Percentiles rank a stretch among this genome's conserved stretches.
Conservation (phyloP, 2,888 invertebrate genomes). For the Acronicta leporina region DNA sequence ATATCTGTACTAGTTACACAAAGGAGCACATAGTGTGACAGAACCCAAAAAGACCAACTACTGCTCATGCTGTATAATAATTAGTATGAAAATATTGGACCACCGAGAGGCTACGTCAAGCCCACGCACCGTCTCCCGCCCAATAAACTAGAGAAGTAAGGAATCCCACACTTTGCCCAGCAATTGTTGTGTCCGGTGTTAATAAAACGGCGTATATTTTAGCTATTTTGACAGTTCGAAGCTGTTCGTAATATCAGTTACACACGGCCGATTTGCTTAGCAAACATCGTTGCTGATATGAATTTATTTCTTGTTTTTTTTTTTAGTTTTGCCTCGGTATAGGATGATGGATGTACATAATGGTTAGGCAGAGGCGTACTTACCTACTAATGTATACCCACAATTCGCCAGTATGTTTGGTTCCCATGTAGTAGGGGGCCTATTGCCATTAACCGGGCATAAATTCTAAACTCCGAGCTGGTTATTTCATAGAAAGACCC, state of each 20-base stretch:
- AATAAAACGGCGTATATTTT: slow-evolving; percentile 87
- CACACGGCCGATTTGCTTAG: slow-evolving; percentile 60
- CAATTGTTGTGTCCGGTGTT: slow-evolving; percentile 85
- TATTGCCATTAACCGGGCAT: no score
- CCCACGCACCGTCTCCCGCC: slow-evolving; percentile 77
- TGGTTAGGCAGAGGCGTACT: no score
- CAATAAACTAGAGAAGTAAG: slow-evolving; percentile 83
- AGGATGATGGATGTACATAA: no score
- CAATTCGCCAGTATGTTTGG: no score
- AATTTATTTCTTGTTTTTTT: no score
- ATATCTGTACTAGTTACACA: not conserved
- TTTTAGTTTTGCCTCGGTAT: no score
- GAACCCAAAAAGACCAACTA: slow-evolving; percentile 27
- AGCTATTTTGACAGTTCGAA: slow-evolving; percentile 87
- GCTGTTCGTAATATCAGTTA: slow-evolving; percentile 77
- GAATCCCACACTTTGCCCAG: slow-evolving; percentile 85
- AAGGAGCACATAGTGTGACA: slow-evolving; percentile 6
- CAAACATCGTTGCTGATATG: slow-evolving; percentile 2
- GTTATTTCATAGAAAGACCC: no score
- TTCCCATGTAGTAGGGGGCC: no score
- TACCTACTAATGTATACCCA: no score
- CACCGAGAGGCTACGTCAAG: slow-evolving; percentile 68
- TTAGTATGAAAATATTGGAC: slow-evolving; percentile 71
- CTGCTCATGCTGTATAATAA: slow-evolving; percentile 59
- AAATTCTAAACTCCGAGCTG: no score